Evolutionary conservation across 2,888 invertebrate species (phyloP), one percentile per base, ranked within the genome.

Genomic region (Ypsolopha scabrella): DNA sequence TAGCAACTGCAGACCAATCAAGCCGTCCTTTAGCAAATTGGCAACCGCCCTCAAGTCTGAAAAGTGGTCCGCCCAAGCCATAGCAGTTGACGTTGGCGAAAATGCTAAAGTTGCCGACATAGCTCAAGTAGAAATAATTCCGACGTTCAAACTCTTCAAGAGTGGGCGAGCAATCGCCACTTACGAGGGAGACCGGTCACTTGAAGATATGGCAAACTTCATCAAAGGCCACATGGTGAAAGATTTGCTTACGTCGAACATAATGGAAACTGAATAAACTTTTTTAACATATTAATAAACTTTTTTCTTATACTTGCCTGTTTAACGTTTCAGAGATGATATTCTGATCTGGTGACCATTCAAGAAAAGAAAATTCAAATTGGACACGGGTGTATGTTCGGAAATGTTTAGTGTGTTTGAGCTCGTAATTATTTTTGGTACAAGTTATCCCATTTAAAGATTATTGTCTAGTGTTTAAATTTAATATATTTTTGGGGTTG

Each of bases 21-120:
- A 93, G 67, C 91, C 92, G 4, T 89, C 89, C 7, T 93, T 89
- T 71, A 89, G 89, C 53, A 73, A 77, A 37, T 80, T 90, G 0
- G 90, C 91, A 1, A 79, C 85, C 0, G 65, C 76, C 4, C 54
- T 90, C 9, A 80, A 80, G 47, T 61, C 64, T 0, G 82, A 82
- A 9, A 77, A 80, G 0, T 64, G 74, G 0, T 59, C 64, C 0
- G 69, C 82, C 0, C 72, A 73, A 43, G 66, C 89, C 1, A 88
- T 90, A 6, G 90, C 92, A 33, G 79, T 93, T 0, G 93, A 94
- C 68, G 92, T 92, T 8, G 89, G 91, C 0, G 80, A 87, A 43
- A 91, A 92, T 60, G 75, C 85, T 0, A 81, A 86, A 52, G 75
- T 90, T 1, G 88, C 90, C 0, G 87, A 89, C 50, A 65, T 88